Evolutionary conservation across 2,797 vertebrate species (phyloP).

Genomic region (Nasua narica): DNA sequence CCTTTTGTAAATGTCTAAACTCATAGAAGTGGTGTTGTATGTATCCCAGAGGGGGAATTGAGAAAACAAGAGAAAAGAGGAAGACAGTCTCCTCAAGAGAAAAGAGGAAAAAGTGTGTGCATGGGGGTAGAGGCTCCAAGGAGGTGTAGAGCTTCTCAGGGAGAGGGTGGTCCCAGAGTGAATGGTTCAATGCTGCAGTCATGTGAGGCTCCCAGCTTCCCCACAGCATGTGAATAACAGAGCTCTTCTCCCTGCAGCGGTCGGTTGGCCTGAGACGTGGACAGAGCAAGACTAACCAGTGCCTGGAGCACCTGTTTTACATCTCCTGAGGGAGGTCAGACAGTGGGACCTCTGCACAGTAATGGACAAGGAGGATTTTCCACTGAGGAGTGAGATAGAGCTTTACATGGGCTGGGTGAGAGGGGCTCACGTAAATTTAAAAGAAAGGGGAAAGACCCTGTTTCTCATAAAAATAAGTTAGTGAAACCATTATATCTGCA

Average conservation of each 20-base stretch:
- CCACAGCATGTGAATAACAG: accelerated
- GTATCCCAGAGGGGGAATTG: background rate
- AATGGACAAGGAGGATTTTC: background rate
- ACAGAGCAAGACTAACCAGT: background rate
- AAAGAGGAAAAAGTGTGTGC: background rate
- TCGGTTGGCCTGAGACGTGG: background rate
- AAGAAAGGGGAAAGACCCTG: background rate
- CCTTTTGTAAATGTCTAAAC: background rate
- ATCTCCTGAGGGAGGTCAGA: background rate
- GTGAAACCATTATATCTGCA: background rate
- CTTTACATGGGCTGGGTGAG: background rate
- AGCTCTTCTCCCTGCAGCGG: background rate
- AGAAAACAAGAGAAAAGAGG: background rate
- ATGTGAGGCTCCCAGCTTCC: background rate
- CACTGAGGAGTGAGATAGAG: background rate
- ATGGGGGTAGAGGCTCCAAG: accelerated
- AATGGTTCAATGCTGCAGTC: background rate
- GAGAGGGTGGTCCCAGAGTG: background rate
- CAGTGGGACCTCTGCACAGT: background rate
- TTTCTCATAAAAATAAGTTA: background rate
- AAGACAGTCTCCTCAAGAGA: background rate
- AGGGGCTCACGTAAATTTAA: background rate
- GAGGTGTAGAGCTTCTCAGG: background rate
- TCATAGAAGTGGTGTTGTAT: background rate
- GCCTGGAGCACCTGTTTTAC: background rate